A percentile compares a stretch with the other conserved stretches of the same genome.
Conservation (phyloP, 1,140 invertebrate species). For the Riptortus pedestris region DNA sequence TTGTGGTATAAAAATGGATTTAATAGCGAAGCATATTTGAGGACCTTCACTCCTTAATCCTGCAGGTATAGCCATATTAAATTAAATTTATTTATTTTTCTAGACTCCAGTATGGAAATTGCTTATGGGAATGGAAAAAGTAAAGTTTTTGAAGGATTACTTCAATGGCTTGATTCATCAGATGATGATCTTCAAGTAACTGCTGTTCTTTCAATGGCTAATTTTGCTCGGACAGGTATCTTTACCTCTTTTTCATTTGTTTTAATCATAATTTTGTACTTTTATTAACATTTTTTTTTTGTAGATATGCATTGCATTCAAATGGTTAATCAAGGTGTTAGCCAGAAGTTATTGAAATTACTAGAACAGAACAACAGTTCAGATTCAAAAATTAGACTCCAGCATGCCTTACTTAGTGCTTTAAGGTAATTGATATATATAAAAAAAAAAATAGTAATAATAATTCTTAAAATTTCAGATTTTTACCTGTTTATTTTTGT, state of each 20-base stretch:
- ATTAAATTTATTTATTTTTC: conserved; percentile 25
- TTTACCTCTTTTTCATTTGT: not conserved
- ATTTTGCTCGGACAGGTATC: conserved; percentile 68
- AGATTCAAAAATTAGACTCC: conserved; percentile 58
- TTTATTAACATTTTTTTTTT: not conserved
- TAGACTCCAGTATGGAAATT: conserved; percentile 77
- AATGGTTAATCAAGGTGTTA: conserved; percentile 68
- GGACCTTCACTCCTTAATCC: too few species aligned
- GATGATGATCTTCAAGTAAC: conserved; percentile 67
- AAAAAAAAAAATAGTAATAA: not conserved
- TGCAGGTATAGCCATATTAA: too few species aligned
- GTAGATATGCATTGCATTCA: conserved; percentile 49
- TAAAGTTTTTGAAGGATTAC: conserved; percentile 56
- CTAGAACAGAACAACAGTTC: conserved; percentile 45
- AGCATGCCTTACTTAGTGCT: conserved; percentile 71
- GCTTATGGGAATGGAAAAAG: conserved; percentile 61
- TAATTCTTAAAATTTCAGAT: not conserved
- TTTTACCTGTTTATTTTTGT: too few species aligned
- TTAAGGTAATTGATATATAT: conserved; percentile 42
- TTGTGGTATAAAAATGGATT: too few species aligned
- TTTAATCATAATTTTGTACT: not conserved
- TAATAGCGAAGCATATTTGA: too few species aligned
- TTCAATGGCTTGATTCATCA: conserved; percentile 62
- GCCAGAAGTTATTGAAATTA: conserved; percentile 57
- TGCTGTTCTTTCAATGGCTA: conserved; percentile 72